Conservation (phyloP, 2,888 invertebrate species). For the Drosophila mettleri region DNA sequence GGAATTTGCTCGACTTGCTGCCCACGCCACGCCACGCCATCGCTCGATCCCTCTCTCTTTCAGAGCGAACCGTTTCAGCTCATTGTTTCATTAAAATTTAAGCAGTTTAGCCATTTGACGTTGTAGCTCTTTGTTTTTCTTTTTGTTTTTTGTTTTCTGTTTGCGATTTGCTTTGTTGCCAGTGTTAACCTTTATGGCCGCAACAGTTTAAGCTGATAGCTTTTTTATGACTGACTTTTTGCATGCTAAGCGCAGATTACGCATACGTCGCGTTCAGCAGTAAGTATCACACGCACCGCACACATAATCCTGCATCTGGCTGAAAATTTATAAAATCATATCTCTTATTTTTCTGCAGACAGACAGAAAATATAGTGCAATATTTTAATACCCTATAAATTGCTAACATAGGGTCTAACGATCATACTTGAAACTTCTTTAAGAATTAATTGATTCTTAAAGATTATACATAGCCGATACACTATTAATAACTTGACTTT, state of each 20-base stretch:
- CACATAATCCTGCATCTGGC: slow-evolving; percentile 24
- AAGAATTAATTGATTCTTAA: background rate
- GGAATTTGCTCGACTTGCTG: slow-evolving; percentile 53
- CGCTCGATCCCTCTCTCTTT: slow-evolving; percentile 2
- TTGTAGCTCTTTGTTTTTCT: slow-evolving; percentile 34
- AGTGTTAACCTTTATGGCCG: slow-evolving; percentile 77
- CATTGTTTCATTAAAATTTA: slow-evolving; percentile 76
- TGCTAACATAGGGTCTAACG: background rate
- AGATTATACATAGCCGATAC: too few relatives aligned
- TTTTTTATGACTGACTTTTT: slow-evolving; percentile 77
- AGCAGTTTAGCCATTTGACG: slow-evolving; percentile 68
- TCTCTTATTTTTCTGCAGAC: slow-evolving; percentile 40
- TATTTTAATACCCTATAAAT: slow-evolving; percentile 7
- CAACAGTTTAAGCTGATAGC: slow-evolving; percentile 80
- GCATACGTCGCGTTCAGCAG: slow-evolving; percentile 64
- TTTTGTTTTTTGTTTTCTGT: slow-evolving; percentile 18
- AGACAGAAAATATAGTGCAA: slow-evolving; percentile 41
- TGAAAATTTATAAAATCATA: slow-evolving; percentile 54
- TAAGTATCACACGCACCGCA: slow-evolving; percentile 52
- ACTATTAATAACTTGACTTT: background rate
- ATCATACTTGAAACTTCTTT: background rate
- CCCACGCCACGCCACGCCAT: background rate
- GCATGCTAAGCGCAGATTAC: slow-evolving; percentile 79
- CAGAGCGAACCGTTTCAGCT: slow-evolving; percentile 53
- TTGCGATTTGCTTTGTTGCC: slow-evolving; percentile 51